Percentiles rank a stretch among this genome's conserved stretches.
These are phyloP conservation scores for Rhabdomys pumilio DNA, from an alignment of 2,797 vertebrate genomes.

Conservation along the genomic window DNA sequence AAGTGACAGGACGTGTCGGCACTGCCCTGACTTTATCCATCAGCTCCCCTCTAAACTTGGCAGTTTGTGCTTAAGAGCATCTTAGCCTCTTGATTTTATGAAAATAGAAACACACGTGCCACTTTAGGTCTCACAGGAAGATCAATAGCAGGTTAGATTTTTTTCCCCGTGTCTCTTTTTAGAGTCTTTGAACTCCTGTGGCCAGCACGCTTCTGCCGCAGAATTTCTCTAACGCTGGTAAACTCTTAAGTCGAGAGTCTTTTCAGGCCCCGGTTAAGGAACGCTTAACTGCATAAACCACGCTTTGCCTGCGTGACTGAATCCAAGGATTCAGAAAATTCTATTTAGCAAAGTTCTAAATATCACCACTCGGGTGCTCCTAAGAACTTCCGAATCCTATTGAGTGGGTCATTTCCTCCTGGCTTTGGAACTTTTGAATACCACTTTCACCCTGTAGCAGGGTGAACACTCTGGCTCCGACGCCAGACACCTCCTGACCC, in stretches of 20 bases:
- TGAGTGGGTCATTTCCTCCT: not conserved
- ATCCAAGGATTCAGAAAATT: slow-evolving; percentile 33
- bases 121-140: no score
- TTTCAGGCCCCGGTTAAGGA: not conserved
- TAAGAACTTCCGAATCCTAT: not conserved
- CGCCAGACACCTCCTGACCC: not conserved
- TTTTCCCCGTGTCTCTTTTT: not conserved
- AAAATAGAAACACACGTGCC: slow-evolving; percentile 57
- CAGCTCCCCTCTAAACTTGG: not conserved
- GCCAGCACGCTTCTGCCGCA: not conserved
- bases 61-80: slow-evolving; percentile 20
- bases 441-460: not conserved
- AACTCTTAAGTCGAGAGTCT: not conserved
- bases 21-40: not conserved
- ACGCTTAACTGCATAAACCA: not conserved
- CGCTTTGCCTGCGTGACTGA: not conserved
- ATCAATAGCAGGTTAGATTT: not conserved
- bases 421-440: not conserved
- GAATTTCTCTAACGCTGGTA: not conserved
- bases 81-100: slow-evolving; percentile 13
- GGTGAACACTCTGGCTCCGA: accelerated
- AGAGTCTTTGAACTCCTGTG: not conserved
- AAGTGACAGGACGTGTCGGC: not conserved
- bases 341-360: not conserved
- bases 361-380: not conserved